A percentile compares a stretch with the other conserved stretches of the same genome.
Conservation (phyloP, 2,888 invertebrate genomes). For the Drosophila mayaguana region DNA sequence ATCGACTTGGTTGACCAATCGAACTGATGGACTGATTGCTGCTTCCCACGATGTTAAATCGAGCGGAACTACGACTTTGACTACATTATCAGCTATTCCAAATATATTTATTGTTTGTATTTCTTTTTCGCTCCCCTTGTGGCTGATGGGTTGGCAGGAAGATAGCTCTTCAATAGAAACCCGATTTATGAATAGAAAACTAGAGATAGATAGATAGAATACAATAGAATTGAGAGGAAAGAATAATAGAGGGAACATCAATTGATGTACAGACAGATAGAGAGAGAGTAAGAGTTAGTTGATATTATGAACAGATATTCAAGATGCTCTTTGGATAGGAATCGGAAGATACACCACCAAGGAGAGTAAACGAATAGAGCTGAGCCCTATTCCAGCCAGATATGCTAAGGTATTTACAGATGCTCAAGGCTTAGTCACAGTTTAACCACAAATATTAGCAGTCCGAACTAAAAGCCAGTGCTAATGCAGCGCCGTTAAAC, state of each 20-base stretch:
- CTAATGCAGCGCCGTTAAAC: slow-evolving; percentile 1
- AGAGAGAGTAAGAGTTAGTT: neutral
- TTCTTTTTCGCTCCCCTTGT: neutral
- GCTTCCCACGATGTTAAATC: slow-evolving; percentile 52
- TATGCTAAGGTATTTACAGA: neutral
- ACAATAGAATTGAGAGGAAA: too few species aligned
- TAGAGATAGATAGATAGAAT: neutral
- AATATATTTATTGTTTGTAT: neutral
- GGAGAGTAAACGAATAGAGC: neutral
- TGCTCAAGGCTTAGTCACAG: neutral
- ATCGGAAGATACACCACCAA: neutral
- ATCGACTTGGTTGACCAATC: neutral
- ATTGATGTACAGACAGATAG: neutral
- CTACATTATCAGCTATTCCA: slow-evolving; percentile 10
- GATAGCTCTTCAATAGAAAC: neutral
- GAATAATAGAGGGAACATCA: neutral
- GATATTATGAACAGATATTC: too few species aligned
- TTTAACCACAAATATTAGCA: neutral
- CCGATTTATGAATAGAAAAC: neutral
- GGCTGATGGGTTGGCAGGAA: neutral
- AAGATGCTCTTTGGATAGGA: too few species aligned
- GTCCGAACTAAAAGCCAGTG: slow-evolving; percentile 9
- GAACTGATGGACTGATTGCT: neutral
- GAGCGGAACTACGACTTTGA: slow-evolving; percentile 35
- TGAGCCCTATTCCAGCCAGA: neutral